Percentiles rank a stretch among this genome's conserved stretches.
phyloP scores from a whole-genome alignment of 2,113 vertebrate genomes.

The Donacobius atricapilla region DNA sequence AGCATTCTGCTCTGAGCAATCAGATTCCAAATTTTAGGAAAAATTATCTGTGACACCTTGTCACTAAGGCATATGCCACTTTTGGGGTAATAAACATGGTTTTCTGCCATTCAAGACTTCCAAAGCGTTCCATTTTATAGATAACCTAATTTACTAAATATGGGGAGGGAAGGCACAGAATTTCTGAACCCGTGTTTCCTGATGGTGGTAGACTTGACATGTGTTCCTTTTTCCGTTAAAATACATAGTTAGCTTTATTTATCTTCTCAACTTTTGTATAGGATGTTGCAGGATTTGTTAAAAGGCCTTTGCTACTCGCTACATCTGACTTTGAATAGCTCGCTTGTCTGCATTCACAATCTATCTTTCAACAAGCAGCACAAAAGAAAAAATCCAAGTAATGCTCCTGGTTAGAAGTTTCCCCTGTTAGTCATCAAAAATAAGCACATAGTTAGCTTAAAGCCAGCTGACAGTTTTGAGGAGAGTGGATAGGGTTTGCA shows the following conservation, averaged over 20 bases:
- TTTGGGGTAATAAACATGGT: not conserved
- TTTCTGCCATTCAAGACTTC: not conserved
- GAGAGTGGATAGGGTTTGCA: not conserved
- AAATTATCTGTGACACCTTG: not conserved
- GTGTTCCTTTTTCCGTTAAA: not conserved
- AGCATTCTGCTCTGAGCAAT: not conserved
- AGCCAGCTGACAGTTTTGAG: not conserved
- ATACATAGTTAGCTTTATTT: not conserved
- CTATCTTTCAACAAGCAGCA: slow-evolving; percentile 29
- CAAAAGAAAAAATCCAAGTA: not conserved
- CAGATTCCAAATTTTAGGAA: not conserved
- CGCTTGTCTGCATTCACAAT: not conserved
- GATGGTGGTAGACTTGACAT: not conserved
- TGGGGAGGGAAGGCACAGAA: not conserved
- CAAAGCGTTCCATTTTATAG: not conserved
- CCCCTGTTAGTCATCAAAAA: not conserved
- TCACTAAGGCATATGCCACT: not conserved
- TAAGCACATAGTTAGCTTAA: not conserved
- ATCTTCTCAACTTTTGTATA: not conserved
- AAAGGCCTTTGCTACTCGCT: not conserved
- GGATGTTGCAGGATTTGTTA: not conserved
- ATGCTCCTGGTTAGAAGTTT: not conserved
- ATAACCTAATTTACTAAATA: not conserved
- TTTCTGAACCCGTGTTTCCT: not conserved
- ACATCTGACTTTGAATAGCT: not conserved